phyloP scores from a whole-genome alignment of 2,797 vertebrate species.

The Orestias chungarensis region DNA sequence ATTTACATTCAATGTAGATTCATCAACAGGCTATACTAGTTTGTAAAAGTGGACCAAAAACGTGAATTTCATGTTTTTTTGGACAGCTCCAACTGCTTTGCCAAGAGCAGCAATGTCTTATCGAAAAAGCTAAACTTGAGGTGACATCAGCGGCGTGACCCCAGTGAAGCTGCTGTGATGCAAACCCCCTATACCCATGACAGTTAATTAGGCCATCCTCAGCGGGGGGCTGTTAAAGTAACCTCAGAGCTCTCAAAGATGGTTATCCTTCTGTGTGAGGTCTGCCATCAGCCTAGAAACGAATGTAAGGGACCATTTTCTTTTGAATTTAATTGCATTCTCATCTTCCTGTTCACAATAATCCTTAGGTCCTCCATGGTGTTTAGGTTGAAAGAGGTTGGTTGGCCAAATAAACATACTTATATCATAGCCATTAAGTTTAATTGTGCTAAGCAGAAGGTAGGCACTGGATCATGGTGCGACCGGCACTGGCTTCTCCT shows the following conservation, averaged over 20 bases:
- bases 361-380: not conserved
- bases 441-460: too few species aligned
- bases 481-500: too few species aligned
- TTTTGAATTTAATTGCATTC: not conserved
- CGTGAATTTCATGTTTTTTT: not conserved
- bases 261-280: constrained; percentile 2
- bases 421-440: not conserved
- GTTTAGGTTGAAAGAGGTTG: not conserved
- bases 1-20: not conserved
- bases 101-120: not conserved
- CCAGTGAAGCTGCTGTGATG: constrained; percentile 38
- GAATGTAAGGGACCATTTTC: not conserved
- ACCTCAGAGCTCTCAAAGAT: constrained; percentile 27
- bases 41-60: not conserved
- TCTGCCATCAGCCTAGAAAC: constrained; percentile 8
- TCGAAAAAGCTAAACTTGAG: constrained; percentile 26
- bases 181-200: constrained; percentile 26
- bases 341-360: not conserved
- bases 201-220: constrained; percentile 70
- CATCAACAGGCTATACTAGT: not conserved
- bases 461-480: too few species aligned
- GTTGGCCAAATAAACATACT: not conserved
- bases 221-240: constrained; percentile 51
- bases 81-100: not conserved
- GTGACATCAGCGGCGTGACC: constrained; percentile 37